A percentile compares a stretch with the other conserved stretches of the same genome.
These are phyloP conservation scores for Gambusia affinis DNA, from an alignment of 2,113 vertebrate species.

Conservation along the genomic window DNA sequence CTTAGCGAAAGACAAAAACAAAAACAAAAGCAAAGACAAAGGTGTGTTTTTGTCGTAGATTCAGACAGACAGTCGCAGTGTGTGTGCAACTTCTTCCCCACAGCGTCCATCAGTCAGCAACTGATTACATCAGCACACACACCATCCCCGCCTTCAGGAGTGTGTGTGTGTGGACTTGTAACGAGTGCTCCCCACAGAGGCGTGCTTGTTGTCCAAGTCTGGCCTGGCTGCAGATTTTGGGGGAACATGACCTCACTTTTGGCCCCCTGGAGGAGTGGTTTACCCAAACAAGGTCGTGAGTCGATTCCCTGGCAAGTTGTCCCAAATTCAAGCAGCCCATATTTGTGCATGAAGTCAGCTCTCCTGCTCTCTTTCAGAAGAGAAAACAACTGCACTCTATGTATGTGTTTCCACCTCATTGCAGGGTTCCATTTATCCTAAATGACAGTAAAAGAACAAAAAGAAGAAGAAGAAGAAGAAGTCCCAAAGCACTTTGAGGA, in stretches of 20 bases:
- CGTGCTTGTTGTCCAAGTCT: constrained; percentile 46
- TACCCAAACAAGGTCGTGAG: constrained; percentile 70
- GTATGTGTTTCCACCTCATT: constrained; percentile 59
- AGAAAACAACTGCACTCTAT: constrained; percentile 27
- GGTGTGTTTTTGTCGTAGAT: constrained; percentile 59
- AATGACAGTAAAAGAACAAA: constrained; percentile 22
- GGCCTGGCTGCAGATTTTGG: constrained; percentile 47
- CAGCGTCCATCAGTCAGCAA: constrained; percentile 54
- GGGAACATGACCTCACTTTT: constrained; percentile 75
- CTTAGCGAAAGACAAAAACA: constrained; percentile 51
- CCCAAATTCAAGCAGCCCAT: constrained; percentile 44
- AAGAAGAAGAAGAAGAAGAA: background rate
- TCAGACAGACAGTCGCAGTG: constrained; percentile 66
- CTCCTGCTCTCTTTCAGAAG: constrained; percentile 2
- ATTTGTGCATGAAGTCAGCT: constrained; percentile 59
- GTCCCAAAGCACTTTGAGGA: constrained; percentile 25
- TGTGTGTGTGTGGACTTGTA: constrained; percentile 17
- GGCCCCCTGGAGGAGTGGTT: constrained; percentile 52
- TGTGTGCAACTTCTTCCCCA: constrained; percentile 51
- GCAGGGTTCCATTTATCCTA: constrained; percentile 44
- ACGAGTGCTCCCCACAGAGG: constrained; percentile 47
- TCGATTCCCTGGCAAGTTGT: constrained; percentile 27
- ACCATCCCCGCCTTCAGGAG: constrained; percentile 14
- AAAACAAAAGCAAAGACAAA: constrained; percentile 48
- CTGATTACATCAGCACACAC: constrained; percentile 47